Base-by-base conservation (phyloP, 1,140 invertebrate species). In the Hyposmocoma kahamanoa region DNA sequence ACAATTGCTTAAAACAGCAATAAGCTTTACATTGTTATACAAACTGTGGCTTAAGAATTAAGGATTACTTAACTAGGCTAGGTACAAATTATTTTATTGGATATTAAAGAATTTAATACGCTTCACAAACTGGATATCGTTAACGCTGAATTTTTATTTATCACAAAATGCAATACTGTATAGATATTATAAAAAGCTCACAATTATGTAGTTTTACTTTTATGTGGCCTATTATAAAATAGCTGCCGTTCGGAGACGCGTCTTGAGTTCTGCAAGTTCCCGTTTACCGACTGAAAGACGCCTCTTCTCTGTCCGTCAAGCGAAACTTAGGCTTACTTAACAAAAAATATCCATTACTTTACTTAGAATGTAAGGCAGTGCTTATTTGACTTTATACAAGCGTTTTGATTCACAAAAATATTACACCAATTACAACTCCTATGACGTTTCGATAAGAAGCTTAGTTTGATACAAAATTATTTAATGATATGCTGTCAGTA, bases 281-380 rank as follows among this genome's bases (percentile, higher is more conserved):
- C 58, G 55, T 53, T 22, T 32, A 36, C 15, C 13, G 62, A 57
- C 60, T 62, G 66, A 52, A 65, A 53, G 50, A 67, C 70, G 66
- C 70, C 50, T 52, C 8, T 34, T 8, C 45, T 52, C 47, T 54
- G 36, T 47, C 30, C n/a, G n/a, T 43, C 45, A 41, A 44, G 36
- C 39, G 60, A 57, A 59, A 62, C 52, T 52, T 42, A 69, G 59
- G 50, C 62, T 59, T 59, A 51, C 59, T 63, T 52, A 55, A 65
- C 49, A 62, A 59, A 67, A 63, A 54, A 62, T 60, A 59, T 47
- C n/a, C 43, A 60, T 56, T 59, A 64, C 53, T 66, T 63, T 71
- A 73, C 72, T 77, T 75, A 80, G 50, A 60, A 67, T 67, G 50
- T 77, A 83, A 84, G 80, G 80, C 80, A 84, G 80, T 84, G 80